phyloP scores from a whole-genome alignment of 2,888 invertebrate genomes.

The Cephus spinipes region DNA sequence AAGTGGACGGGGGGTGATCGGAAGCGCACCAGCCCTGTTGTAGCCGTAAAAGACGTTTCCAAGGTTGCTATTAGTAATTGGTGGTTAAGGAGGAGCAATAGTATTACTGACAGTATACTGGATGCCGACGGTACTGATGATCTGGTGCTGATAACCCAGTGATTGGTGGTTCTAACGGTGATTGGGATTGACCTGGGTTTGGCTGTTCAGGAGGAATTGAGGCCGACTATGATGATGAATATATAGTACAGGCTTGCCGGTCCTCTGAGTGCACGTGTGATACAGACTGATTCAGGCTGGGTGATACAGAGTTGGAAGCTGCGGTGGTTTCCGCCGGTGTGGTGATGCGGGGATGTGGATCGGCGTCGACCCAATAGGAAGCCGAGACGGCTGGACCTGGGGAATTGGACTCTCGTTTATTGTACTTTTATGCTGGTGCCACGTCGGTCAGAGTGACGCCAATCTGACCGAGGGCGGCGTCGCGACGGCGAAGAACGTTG shows the following conservation, averaged over 20 bases:
- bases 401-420: constrained; percentile 53
- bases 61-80: background rate
- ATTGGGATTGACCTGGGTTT: background rate
- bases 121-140: background rate
- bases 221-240: background rate
- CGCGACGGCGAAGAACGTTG: constrained; percentile 64
- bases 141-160: background rate
- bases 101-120: background rate
- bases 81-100: background rate
- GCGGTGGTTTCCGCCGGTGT: constrained; percentile 19
- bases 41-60: background rate
- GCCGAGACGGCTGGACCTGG: constrained; percentile 56
- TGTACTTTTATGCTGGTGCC: constrained; percentile 51
- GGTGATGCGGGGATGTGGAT: constrained; percentile 67
- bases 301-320: background rate
- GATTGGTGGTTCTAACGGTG: background rate
- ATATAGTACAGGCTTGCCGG: background rate
- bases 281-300: constrained; percentile 1
- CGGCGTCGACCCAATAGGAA: constrained; percentile 58
- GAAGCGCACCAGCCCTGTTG: background rate
- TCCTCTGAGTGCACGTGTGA: background rate
- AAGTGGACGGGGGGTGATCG: background rate
- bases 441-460: constrained; percentile 49
- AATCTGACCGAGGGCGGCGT: constrained; percentile 59
- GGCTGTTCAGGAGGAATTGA: background rate